phyloP scores from a whole-genome alignment of 2,113 vertebrate genomes.

The Miniopterus natalensis region DNA sequence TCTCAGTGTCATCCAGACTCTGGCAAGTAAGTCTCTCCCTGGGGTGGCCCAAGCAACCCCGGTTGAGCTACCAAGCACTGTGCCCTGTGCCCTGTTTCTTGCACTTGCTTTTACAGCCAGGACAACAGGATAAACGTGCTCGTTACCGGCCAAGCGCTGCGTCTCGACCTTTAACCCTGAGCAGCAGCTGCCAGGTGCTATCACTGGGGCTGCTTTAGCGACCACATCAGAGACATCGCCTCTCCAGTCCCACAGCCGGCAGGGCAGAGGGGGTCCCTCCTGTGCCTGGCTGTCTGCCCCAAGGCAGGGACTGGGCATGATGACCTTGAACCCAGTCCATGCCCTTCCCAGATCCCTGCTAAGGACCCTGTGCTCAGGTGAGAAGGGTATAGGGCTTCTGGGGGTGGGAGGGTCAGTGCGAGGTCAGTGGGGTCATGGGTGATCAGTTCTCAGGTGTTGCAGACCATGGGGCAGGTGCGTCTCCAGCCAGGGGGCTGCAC shows the following conservation, averaged over 20 bases:
- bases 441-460: rapidly evolving
- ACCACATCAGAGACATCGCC: background rate
- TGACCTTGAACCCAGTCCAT: background rate
- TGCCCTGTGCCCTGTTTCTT: background rate
- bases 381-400: background rate
- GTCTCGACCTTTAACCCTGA: background rate
- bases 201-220: background rate
- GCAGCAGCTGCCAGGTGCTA: background rate
- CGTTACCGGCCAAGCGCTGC: rapidly evolving
- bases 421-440: too few relatives aligned
- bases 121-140: too few relatives aligned
- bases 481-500: background rate
- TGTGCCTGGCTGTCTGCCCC: background rate
- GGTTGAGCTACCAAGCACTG: too few relatives aligned
- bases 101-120: background rate
- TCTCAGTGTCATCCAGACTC: too few relatives aligned
- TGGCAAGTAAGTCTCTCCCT: too few relatives aligned
- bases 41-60: too few relatives aligned
- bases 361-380: rapidly evolving
- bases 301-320: background rate
- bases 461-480: rapidly evolving
- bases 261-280: background rate
- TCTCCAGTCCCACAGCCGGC: background rate
- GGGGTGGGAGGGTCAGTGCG: background rate
- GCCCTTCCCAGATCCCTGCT: background rate